Percentiles rank a stretch among this genome's conserved stretches.
phyloP scores from a whole-genome alignment of 2,888 invertebrate species.

The Sylvicola fuscatus region DNA sequence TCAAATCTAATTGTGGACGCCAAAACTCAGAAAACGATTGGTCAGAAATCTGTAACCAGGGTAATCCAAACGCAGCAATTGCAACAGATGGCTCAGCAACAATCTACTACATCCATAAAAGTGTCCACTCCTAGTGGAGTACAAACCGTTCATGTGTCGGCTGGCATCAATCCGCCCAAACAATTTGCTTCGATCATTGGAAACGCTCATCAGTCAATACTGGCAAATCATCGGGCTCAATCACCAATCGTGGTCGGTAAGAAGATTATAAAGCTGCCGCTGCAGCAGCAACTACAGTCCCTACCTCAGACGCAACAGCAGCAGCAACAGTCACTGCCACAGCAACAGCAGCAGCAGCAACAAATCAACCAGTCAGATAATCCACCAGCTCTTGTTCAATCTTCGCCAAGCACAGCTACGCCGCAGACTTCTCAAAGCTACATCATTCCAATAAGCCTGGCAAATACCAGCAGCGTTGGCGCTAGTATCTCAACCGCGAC shows the following conservation, averaged over 20 bases:
- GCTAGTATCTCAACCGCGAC: not conserved
- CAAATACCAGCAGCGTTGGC: conserved; percentile 6
- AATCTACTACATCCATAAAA: conserved; percentile 8
- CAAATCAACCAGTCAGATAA: conserved; percentile 1
- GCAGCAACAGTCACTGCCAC: no score
- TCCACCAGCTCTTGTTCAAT: not conserved
- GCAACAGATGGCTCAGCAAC: no score
- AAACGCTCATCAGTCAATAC: conserved; percentile 4
- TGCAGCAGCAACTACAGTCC: conserved; percentile 6
- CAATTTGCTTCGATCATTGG: not conserved
- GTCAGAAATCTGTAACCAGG: conserved; percentile 3
- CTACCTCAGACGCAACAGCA: no score
- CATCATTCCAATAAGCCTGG: conserved; percentile 14
- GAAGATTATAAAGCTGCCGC: conserved; percentile 7
- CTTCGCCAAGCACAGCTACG: not conserved
- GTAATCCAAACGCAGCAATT: conserved; percentile 1
- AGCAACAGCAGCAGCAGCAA: conserved; percentile 10
- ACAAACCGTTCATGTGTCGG: conserved; percentile 22
- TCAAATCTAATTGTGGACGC: conserved; percentile 4
- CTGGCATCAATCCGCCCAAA: conserved; percentile 10
- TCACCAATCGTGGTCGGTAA: conserved; percentile 8
- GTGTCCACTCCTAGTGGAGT: conserved; percentile 20
- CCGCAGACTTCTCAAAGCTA: conserved; percentile 10
- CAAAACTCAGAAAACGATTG: conserved; percentile 6
- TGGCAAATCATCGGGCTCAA: conserved; percentile 7